These are phyloP conservation scores for Pterocles orientalis DNA, from an alignment of 2,113 vertebrate species.

Conservation along the genomic window DNA sequence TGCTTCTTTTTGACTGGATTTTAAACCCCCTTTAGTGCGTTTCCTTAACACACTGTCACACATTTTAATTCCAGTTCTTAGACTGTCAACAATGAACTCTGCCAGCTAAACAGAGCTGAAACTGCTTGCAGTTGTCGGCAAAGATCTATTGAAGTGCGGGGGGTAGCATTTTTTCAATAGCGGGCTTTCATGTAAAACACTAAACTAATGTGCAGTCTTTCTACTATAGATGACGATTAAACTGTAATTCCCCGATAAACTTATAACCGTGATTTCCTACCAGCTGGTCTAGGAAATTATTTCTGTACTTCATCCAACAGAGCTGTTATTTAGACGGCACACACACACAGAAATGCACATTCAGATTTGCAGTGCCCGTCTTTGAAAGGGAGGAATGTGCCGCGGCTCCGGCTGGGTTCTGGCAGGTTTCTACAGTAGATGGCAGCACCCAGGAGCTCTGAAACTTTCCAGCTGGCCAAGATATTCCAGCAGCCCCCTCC, in stretches of 20 bases:
- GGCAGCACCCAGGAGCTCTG: slow-evolving; percentile 41
- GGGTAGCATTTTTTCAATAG: slow-evolving; percentile 25
- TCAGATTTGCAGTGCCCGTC: background rate
- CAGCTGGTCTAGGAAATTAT: slow-evolving; percentile 26
- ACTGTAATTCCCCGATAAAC: slow-evolving; percentile 34
- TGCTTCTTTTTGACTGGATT: background rate
- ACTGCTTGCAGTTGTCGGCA: background rate
- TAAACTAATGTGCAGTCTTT: slow-evolving; percentile 2
- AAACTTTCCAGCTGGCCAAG: background rate
- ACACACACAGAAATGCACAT: background rate
- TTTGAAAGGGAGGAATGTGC: background rate
- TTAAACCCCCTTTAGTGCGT: background rate
- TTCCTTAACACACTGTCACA: slow-evolving; percentile 9
- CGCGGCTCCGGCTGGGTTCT: background rate
- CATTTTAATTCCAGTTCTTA: background rate
- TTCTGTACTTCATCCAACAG: background rate
- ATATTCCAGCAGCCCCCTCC: background rate
- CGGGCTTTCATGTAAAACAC: slow-evolving; percentile 40
- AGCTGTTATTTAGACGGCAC: background rate
- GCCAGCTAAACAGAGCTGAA: slow-evolving; percentile 32
- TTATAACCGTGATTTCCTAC: slow-evolving; percentile 30
- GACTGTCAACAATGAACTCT: slow-evolving; percentile 11
- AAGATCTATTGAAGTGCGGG: slow-evolving; percentile 14
- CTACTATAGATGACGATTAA: slow-evolving; percentile 22
- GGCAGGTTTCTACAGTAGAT: background rate